A percentile compares a stretch with the other conserved stretches of the same genome.
phyloP scores from a whole-genome alignment of 2,113 vertebrate species.

The Solenodon paradoxus region DNA sequence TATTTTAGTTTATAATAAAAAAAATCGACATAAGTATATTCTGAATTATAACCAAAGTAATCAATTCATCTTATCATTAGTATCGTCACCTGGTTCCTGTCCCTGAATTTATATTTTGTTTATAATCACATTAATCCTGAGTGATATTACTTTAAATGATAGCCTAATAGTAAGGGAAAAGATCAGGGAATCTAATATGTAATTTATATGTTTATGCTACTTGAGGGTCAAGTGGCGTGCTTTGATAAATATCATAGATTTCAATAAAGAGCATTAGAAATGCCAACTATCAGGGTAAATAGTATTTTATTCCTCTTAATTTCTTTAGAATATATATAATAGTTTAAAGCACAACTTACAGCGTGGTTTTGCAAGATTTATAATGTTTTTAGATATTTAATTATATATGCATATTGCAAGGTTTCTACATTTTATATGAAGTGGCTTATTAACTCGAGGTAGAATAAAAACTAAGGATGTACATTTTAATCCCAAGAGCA shows the following conservation, averaged over 20 bases:
- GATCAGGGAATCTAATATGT: neutral
- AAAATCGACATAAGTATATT: neutral
- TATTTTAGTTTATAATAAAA: constrained; percentile 3
- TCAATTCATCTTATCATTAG: neutral
- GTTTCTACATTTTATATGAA: constrained; percentile 15
- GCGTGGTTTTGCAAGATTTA: neutral
- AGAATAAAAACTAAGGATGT: neutral
- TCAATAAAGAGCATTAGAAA: neutral
- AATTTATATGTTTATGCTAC: neutral
- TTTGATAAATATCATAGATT: neutral
- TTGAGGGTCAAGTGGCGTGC: neutral
- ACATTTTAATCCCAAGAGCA: neutral
- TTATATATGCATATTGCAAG: neutral
- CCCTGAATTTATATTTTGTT: constrained; percentile 10
- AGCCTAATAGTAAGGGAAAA: neutral
- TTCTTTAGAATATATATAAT: neutral
- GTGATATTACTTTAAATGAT: neutral
- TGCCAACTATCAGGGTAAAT: neutral
- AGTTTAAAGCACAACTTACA: constrained; percentile 15
- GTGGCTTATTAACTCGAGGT: neutral
- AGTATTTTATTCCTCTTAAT: constrained; percentile 9
- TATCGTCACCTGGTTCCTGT: neutral
- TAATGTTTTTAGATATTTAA: neutral
- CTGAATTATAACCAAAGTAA: constrained; percentile 7
- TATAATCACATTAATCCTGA: neutral